These are phyloP conservation scores for Nothocercus julius DNA, from an alignment of 2,113 vertebrate species.

Conservation along the genomic window DNA sequence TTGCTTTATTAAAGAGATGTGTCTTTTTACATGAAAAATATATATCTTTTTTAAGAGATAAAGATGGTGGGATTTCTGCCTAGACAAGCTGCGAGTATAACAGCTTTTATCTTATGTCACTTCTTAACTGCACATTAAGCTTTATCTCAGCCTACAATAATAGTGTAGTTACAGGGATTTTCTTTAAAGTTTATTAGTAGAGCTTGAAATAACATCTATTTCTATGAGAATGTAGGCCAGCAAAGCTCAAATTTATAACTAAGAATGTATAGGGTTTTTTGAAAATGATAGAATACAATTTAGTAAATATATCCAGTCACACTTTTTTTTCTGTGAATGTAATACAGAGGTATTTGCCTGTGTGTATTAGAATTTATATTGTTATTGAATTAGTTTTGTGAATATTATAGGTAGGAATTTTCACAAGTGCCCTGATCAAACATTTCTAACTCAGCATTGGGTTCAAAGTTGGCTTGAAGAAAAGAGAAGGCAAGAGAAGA, in stretches of 20 bases:
- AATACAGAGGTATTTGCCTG: neutral
- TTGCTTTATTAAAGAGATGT: constrained; percentile 44
- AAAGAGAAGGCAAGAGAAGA: neutral
- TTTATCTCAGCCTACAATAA: constrained; percentile 28
- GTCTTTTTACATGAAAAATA: constrained; percentile 47
- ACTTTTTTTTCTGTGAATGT: rapidly evolving
- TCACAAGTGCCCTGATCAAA: neutral
- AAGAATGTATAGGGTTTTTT: neutral
- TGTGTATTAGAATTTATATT: neutral
- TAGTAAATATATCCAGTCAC: neutral
- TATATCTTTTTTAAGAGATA: constrained; percentile 27
- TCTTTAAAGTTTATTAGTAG: constrained; percentile 29
- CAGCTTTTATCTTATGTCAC: constrained; percentile 37
- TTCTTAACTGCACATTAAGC: constrained; percentile 1
- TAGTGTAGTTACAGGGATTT: constrained; percentile 3
- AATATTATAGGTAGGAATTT: neutral
- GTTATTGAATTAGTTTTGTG: neutral
- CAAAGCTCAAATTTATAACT: neutral
- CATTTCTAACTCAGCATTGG: neutral
- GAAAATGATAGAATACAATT: neutral
- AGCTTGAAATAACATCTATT: neutral
- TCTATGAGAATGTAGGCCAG: neutral
- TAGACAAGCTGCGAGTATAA: constrained; percentile 21
- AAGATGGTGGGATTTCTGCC: constrained; percentile 50
- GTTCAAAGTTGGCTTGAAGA: neutral